Base-by-base conservation (phyloP, 2,888 invertebrate genomes). In the Lepas anatifera region DNA sequence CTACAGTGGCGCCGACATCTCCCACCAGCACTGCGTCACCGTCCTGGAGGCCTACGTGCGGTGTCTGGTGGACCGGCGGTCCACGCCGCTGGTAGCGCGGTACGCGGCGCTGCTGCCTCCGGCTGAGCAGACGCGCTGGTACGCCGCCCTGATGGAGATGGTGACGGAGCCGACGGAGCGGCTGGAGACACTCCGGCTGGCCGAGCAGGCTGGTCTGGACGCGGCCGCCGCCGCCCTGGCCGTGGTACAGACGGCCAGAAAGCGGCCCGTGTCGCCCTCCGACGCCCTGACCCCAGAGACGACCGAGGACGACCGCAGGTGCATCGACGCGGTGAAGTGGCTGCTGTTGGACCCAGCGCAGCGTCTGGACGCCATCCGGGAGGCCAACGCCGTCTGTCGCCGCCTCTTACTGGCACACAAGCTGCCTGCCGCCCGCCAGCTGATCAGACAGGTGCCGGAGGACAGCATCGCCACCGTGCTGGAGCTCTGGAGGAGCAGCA, bases 301-400 rank as follows among this genome's bases (percentile, higher is more conserved):
- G 27, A 88, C 87, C 0, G 84, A 85, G 76, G 84, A 85, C 46
- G 92, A 93, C 78, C 80, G 85, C 70, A 84, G 85, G 72, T 89
- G 89, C 79, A 89, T 92, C 68, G 85, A 85, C 43, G 85, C 92
- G 1, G 81, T 96, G 3, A 95, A 95, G 78, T 95, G 95, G 93
- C 80, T 96, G 13, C 84, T 89, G 35, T 88, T 92, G 76, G 87
- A 92, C 77, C 84, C 86, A 22, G 83, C 86, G 67, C 94, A 95
- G 79, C 81, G 88, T 58, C 85, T 87, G 50, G 95, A 95, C 80
- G 88, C 91, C 16, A 78, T 96, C 32, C 87, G 87, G 84, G 88
- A 95, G 77, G 87, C 90, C n/a, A 95, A 95, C 83, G 87, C 91
- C 25, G 85, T 96, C 78, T 89, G 95, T 76, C 86, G 94, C 72